Percentiles rank a stretch among this genome's conserved stretches.
Evolutionary conservation across 2,888 invertebrate species (phyloP).

Genomic region (Eurois occulta): DNA sequence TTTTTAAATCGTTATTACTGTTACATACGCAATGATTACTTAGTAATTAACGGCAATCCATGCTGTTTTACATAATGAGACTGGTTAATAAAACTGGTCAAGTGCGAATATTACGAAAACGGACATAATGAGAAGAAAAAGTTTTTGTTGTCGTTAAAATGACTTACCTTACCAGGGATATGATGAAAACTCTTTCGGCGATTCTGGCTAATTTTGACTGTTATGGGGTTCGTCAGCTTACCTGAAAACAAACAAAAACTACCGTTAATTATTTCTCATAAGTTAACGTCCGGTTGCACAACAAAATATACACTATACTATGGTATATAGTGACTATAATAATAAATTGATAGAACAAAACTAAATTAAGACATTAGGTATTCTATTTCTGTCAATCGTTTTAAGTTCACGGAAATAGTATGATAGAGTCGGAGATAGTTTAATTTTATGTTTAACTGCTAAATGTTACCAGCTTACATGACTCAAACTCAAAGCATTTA

Average conservation of each 20-base stretch:
- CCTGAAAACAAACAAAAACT: constrained; percentile 1
- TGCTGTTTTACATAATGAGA: constrained; percentile 38
- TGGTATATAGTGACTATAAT: background rate
- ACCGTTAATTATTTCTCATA: background rate
- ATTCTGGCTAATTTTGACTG: constrained; percentile 11
- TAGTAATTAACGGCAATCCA: constrained; percentile 33
- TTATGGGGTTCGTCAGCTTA: background rate
- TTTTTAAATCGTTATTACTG: constrained; percentile 57
- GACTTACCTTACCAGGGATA: constrained; percentile 5
- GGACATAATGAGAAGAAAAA: constrained; percentile 12
- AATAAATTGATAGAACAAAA: background rate
- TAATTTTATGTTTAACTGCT: background rate
- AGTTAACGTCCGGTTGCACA: background rate
- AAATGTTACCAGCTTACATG: too few species aligned
- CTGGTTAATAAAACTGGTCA: constrained; percentile 25
- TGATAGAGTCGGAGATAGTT: too few species aligned
- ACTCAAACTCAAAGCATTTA: too few species aligned
- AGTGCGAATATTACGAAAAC: constrained; percentile 11
- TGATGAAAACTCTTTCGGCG: background rate
- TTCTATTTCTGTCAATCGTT: background rate
- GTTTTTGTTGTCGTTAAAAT: constrained; percentile 19
- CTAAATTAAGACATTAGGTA: background rate
- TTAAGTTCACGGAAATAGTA: background rate
- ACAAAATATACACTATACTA: background rate
- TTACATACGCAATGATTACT: constrained; percentile 25